Conservation (phyloP, 2,113 vertebrate species). For the Sardina pilchardus region DNA sequence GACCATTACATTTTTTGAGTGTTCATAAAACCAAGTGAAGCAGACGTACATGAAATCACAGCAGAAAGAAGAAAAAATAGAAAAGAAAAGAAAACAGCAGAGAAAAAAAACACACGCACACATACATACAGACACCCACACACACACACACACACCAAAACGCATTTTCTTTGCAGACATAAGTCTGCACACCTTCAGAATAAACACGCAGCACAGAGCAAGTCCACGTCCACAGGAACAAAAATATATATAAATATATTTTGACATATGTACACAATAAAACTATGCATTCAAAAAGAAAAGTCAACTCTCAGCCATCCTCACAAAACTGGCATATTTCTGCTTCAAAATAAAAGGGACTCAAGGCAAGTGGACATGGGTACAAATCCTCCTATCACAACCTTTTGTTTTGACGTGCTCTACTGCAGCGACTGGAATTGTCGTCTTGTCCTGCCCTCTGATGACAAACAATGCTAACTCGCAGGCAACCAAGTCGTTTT, state of each 20-base stretch:
- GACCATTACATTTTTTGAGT: not conserved
- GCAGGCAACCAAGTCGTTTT: not conserved
- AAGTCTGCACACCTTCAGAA: not conserved
- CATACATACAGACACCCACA: not conserved
- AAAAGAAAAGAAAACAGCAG: constrained; percentile 32
- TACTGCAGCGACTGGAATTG: not conserved
- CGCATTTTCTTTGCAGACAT: not conserved
- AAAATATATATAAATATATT: constrained; percentile 17
- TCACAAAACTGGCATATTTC: not conserved
- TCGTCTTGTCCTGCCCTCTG: not conserved
- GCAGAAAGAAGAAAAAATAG: constrained; percentile 49
- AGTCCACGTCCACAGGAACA: constrained; percentile 11
- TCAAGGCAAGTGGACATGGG: not conserved
- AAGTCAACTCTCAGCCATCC: constrained; percentile 13
- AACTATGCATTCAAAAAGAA: constrained; percentile 25
- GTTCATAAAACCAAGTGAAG: constrained; percentile 6
- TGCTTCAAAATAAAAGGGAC: not conserved
- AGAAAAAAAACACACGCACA: not conserved
- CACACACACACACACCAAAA: not conserved
- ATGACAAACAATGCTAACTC: not conserved
- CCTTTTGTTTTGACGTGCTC: not conserved
- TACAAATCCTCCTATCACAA: not conserved
- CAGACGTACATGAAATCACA: constrained; percentile 27
- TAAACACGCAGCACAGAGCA: not conserved
- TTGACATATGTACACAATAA: constrained; percentile 15